These are phyloP conservation scores for Phainopepla nitens DNA, from an alignment of 2,113 vertebrate species.

Conservation along the genomic window DNA sequence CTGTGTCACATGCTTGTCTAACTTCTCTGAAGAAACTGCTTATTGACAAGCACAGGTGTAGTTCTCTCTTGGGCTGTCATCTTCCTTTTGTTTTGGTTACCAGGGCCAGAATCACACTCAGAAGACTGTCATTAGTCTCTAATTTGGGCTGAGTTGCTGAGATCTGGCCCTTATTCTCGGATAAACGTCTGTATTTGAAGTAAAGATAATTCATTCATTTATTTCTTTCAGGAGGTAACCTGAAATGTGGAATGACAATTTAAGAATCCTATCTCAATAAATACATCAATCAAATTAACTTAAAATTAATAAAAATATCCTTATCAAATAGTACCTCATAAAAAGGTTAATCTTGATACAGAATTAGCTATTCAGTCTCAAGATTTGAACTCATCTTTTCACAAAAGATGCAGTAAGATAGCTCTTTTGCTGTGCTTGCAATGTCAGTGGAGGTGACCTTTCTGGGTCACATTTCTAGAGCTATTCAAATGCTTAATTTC, in stretches of 20 bases:
- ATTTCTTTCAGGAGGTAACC: not conserved
- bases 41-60: not conserved
- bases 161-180: not conserved
- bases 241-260: not conserved
- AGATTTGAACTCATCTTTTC: not conserved
- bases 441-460: not conserved
- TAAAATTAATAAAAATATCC: slow-evolving; percentile 3
- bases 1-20: slow-evolving; percentile 2
- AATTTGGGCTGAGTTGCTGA: not conserved
- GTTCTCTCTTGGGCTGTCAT: not conserved
- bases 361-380: not conserved
- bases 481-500: not conserved
- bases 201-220: not conserved
- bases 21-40: not conserved
- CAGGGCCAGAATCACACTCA: not conserved
- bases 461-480: not conserved
- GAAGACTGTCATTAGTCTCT: not conserved
- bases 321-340: not conserved
- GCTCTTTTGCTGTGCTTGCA: not conserved
- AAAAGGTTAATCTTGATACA: not conserved
- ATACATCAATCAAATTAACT: not conserved
- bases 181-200: not conserved
- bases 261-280: not conserved
- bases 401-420: not conserved
- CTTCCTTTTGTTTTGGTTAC: not conserved